Percentiles rank a stretch among this genome's conserved stretches.
These are phyloP conservation scores for Oncopodura yosiiana DNA, from an alignment of 1,140 invertebrate genomes.

Conservation along the genomic window DNA sequence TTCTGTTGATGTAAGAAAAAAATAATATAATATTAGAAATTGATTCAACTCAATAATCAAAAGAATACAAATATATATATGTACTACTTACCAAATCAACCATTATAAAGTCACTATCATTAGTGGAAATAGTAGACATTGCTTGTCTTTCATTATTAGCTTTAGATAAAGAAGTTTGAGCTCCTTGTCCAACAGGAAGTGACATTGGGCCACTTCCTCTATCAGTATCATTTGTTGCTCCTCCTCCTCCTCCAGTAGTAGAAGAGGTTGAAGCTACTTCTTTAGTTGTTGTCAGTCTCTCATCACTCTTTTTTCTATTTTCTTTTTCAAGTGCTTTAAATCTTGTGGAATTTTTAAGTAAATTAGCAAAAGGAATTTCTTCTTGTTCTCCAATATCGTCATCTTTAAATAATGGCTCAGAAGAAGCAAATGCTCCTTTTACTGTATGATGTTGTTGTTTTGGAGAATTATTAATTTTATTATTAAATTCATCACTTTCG, in stretches of 20 bases:
- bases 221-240: too few species aligned
- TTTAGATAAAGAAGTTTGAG: not conserved
- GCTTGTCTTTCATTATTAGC: not conserved
- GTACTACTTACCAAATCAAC: conserved; percentile 3
- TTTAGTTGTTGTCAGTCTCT: too few species aligned
- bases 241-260: too few species aligned
- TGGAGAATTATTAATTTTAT: not conserved
- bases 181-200: not conserved
- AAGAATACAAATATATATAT: not conserved
- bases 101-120: conserved; percentile 1
- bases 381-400: not conserved
- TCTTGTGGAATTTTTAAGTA: not conserved
- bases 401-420: not conserved
- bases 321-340: not conserved
- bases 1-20: conserved; percentile 1
- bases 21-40: not conserved
- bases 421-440: not conserved
- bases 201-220: too few species aligned
- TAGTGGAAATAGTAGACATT: not conserved
- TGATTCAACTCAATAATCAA: not conserved
- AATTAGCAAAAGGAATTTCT: conserved; percentile 3
- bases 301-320: too few species aligned
- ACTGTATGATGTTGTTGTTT: not conserved
- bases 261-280: too few species aligned
- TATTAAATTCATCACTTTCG: not conserved